These are phyloP conservation scores for Temnothorax nylanderi DNA, from an alignment of 1,140 invertebrate genomes.

Conservation along the genomic window DNA sequence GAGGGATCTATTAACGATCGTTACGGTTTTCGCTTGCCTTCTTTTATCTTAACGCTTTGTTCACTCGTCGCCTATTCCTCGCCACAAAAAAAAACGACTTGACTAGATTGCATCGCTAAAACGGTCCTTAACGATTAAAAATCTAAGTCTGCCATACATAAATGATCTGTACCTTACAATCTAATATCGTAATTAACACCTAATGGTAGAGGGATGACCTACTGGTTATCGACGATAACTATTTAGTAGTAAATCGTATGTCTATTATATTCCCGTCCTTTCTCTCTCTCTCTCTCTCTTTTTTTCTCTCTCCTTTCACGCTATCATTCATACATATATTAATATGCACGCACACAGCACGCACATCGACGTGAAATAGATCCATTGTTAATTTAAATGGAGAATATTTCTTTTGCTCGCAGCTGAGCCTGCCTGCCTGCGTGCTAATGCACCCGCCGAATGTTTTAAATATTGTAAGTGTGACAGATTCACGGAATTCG, in stretches of 20 bases:
- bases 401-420: slow-evolving; percentile 35
- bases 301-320: slow-evolving; percentile 37
- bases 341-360: slow-evolving; percentile 50
- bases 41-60: slow-evolving; percentile 15
- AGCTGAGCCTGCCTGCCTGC: not conserved
- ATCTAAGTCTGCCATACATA: slow-evolving; percentile 80
- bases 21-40: slow-evolving; percentile 52
- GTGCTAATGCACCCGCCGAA: not conserved
- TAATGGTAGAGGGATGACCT: slow-evolving; percentile 83
- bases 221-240: slow-evolving; percentile 76
- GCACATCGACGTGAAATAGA: slow-evolving; percentile 18
- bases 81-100: slow-evolving; percentile 71
- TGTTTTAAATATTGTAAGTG: slow-evolving; percentile 13
- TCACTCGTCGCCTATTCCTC: slow-evolving; percentile 14
- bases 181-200: slow-evolving; percentile 82
- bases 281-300: slow-evolving; percentile 25
- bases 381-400: slow-evolving; percentile 30
- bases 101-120: slow-evolving; percentile 84
- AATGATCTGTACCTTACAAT: slow-evolving; percentile 76
- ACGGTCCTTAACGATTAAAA: slow-evolving; percentile 77
- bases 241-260: slow-evolving; percentile 74
- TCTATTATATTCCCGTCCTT: slow-evolving; percentile 52
- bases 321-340: slow-evolving; percentile 48
- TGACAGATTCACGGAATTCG: slow-evolving; percentile 26
- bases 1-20: slow-evolving; percentile 69